Conservation (phyloP, 2,797 vertebrate species). For the Brachyalestes nurse region DNA sequence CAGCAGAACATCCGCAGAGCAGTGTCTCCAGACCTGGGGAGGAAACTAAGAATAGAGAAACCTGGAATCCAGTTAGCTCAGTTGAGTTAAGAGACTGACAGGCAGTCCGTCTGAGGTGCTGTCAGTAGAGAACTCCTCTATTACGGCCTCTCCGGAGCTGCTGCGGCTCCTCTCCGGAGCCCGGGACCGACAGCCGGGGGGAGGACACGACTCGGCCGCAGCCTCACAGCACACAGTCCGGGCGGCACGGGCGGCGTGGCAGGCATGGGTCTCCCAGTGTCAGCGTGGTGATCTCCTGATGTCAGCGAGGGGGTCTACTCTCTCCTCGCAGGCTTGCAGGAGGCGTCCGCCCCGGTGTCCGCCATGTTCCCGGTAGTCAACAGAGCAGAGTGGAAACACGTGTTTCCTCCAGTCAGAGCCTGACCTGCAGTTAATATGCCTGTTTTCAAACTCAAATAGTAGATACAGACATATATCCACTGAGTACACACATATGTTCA, state of each 20-base stretch:
- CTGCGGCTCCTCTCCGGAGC: neutral
- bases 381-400: constrained; percentile 49
- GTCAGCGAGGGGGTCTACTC: constrained; percentile 19
- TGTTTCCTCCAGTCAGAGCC: constrained; percentile 4
- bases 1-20: neutral
- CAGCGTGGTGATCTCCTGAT: constrained; percentile 4
- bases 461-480: no score
- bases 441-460: no score
- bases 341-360: constrained; percentile 56
- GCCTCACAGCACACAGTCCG: neutral
- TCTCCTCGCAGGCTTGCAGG: constrained; percentile 53
- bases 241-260: neutral
- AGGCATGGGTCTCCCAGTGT: constrained; percentile 18
- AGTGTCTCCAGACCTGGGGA: no score
- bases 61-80: neutral
- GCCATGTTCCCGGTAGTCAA: constrained; percentile 67
- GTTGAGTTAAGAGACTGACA: neutral
- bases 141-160: constrained; percentile 22
- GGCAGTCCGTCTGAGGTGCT: neutral
- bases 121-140: neutral
- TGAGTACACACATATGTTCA: no score
- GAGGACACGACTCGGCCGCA: neutral
- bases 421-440: no score
- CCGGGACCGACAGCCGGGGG: neutral
- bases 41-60: neutral